These are phyloP conservation scores for Lerema accius DNA, from an alignment of 1,140 invertebrate genomes.

Conservation along the genomic window DNA sequence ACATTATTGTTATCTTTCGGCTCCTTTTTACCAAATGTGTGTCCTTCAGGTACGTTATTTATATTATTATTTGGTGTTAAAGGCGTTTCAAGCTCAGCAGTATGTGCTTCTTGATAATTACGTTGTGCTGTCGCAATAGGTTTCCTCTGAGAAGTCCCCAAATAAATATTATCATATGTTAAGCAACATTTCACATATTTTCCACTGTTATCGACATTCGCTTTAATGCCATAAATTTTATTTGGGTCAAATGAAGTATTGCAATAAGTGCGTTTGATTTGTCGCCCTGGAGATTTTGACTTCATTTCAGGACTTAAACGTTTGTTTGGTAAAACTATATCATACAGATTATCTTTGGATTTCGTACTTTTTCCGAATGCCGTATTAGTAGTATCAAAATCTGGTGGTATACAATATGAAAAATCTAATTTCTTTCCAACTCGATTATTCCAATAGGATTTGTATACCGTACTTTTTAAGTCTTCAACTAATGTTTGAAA, in stretches of 20 bases:
- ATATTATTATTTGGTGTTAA: constrained; percentile 78
- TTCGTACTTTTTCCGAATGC: constrained; percentile 78
- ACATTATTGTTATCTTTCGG: constrained; percentile 60
- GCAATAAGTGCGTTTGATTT: constrained; percentile 69
- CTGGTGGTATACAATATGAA: constrained; percentile 33
- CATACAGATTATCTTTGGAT: constrained; percentile 60
- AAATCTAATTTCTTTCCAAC: no score
- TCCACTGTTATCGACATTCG: constrained; percentile 60
- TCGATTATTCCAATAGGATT: background rate
- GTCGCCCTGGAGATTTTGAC: constrained; percentile 68
- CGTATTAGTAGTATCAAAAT: constrained; percentile 64
- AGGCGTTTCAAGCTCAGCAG: constrained; percentile 63
- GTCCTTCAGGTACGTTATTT: constrained; percentile 63
- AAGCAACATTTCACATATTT: constrained; percentile 72
- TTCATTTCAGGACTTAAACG: constrained; percentile 53
- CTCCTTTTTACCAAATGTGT: constrained; percentile 69
- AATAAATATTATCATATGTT: constrained; percentile 66
- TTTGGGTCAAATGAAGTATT: constrained; percentile 48
- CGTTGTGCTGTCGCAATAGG: constrained; percentile 67
- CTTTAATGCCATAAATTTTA: constrained; percentile 63
- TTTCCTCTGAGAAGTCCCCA: constrained; percentile 48
- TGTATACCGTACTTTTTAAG: background rate
- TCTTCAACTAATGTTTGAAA: background rate
- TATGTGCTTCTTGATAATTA: constrained; percentile 58
- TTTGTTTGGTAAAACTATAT: constrained; percentile 63